phyloP scores from a whole-genome alignment of 2,113 vertebrate genomes.

The Paradisaea rubra region DNA sequence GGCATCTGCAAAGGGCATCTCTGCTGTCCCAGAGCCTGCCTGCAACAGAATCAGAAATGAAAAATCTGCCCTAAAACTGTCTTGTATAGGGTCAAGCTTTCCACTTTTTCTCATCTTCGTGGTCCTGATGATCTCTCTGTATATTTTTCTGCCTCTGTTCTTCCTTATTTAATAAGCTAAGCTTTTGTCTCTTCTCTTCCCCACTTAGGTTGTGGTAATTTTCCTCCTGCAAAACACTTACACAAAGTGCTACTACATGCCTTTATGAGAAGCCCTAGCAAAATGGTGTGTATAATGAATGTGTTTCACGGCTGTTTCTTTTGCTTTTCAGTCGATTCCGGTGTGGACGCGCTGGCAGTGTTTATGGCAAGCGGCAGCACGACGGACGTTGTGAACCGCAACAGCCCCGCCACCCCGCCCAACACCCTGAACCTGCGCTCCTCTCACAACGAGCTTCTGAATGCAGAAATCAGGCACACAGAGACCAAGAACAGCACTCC shows the following conservation, averaged over 20 bases:
- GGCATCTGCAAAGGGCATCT: not conserved
- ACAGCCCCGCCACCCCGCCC: conserved; percentile 76
- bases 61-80: not conserved
- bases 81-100: not conserved
- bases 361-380: conserved; percentile 84
- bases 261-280: not conserved
- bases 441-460: conserved; percentile 92
- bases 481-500: conserved; percentile 83
- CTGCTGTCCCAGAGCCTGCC: not conserved
- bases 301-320: not conserved
- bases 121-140: not conserved
- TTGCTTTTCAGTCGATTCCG: conserved; percentile 69
- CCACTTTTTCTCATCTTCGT: not conserved
- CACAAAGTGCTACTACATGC: not conserved
- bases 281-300: accelerated
- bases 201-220: not conserved
- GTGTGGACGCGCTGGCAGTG: conserved; percentile 80
- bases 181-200: not conserved
- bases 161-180: not conserved
- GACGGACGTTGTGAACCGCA: conserved; percentile 82
- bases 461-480: conserved; percentile 83
- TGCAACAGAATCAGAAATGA: not conserved
- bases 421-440: conserved; percentile 90
- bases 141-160: not conserved
- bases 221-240: not conserved